Percentiles rank a stretch among this genome's conserved stretches.
Conservation (phyloP, 2,113 vertebrate genomes). For the Alaudala cheleensis region DNA sequence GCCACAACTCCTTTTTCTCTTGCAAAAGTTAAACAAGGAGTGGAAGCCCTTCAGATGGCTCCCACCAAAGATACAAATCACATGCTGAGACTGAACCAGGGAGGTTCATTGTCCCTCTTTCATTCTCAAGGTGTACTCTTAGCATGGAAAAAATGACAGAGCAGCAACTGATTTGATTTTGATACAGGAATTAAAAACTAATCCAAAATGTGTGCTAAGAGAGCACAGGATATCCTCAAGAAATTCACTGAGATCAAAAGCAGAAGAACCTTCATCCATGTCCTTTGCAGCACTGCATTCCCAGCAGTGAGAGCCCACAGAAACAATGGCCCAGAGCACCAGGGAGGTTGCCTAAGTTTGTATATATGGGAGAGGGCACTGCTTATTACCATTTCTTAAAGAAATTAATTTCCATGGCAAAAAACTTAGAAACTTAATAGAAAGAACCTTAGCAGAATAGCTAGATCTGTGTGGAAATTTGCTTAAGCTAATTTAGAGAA, state of each 20-base stretch:
- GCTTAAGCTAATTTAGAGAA: conserved; percentile 60
- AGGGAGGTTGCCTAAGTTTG: conserved; percentile 50
- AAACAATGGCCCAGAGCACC: background rate
- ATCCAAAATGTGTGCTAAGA: background rate
- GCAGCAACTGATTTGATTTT: background rate
- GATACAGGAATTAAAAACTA: background rate
- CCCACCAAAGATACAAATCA: conserved; percentile 31
- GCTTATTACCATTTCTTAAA: conserved; percentile 60
- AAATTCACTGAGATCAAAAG: background rate
- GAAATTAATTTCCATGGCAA: conserved; percentile 9
- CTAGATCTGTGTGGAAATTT: conserved; percentile 48
- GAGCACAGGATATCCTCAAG: background rate
- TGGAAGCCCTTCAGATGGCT: conserved; percentile 2
- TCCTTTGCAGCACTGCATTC: background rate
- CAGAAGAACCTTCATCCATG: background rate
- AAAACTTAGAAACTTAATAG: conserved; percentile 46
- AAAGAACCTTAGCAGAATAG: background rate
- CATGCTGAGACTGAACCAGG: conserved; percentile 3
- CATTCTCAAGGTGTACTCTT: background rate
- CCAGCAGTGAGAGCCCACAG: background rate
- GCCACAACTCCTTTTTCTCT: background rate
- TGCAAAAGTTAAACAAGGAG: background rate
- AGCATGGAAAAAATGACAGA: background rate
- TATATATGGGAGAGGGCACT: conserved; percentile 53
- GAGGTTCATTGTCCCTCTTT: background rate